phyloP scores from a whole-genome alignment of 1,140 invertebrate species.

The Pachypeltis micranthus region DNA sequence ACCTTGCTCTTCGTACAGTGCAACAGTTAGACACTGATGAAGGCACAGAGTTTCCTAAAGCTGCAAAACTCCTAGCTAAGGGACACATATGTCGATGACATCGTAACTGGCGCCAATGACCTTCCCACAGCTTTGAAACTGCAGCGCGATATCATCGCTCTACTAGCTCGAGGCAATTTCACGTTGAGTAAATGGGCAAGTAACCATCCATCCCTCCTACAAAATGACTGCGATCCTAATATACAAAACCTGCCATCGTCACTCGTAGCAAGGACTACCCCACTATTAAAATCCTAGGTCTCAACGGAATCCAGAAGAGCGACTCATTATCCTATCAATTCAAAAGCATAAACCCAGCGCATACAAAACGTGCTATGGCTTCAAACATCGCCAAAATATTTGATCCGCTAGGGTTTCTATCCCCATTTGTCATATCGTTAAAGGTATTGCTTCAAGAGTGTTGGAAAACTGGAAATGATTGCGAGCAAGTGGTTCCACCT shows the following conservation, averaged over 20 bases:
- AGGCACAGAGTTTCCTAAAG: conserved; percentile 24
- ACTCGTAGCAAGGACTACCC: not conserved
- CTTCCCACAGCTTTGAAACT: conserved; percentile 22
- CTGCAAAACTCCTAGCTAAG: conserved; percentile 26
- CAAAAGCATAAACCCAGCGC: not conserved
- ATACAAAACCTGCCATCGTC: not conserved
- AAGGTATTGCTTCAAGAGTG: conserved; percentile 3
- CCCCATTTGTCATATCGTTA: not conserved
- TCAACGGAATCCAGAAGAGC: not conserved
- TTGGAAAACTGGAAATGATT: not conserved
- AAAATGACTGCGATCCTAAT: not conserved
- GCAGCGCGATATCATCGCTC: conserved; percentile 15
- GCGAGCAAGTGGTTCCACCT: not conserved
- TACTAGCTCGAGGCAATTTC: conserved; percentile 23
- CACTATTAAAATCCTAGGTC: not conserved
- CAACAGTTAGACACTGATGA: conserved; percentile 30
- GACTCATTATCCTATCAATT: conserved; percentile 2
- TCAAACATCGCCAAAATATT: conserved; percentile 3
- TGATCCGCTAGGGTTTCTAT: conserved; percentile 1
- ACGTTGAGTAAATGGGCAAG: conserved; percentile 22
- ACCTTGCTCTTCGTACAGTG: conserved; percentile 30
- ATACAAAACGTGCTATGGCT: not conserved
- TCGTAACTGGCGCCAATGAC: conserved; percentile 30
- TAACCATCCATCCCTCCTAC: conserved; percentile 7
- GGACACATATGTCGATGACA: conserved; percentile 39